These are phyloP conservation scores for Pteruthius melanotis DNA, from an alignment of 2,113 vertebrate species.

Conservation along the genomic window DNA sequence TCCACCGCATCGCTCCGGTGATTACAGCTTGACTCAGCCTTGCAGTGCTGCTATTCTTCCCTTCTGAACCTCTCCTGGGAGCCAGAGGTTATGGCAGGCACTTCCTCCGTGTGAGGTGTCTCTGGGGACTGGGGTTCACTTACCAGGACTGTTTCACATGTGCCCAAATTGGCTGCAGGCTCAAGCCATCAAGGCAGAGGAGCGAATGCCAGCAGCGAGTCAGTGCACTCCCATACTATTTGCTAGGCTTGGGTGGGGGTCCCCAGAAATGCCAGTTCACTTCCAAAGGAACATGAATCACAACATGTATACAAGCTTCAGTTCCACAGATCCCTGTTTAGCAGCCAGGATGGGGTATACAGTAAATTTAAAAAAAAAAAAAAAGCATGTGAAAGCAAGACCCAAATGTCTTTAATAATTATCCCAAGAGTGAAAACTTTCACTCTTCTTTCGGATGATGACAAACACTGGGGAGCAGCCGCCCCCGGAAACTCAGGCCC, in stretches of 20 bases:
- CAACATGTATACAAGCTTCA: not conserved
- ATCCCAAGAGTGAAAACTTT: not conserved
- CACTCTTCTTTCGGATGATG: not conserved
- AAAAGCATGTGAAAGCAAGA: not conserved
- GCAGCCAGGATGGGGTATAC: not conserved
- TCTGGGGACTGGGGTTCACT: not conserved
- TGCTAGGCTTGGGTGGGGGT: conserved; percentile 47
- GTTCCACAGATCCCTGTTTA: not conserved
- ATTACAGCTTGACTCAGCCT: conserved; percentile 47
- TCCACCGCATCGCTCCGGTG: not conserved
- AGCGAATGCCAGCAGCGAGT: not conserved
- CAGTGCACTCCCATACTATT: not conserved
- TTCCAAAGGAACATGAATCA: conserved; percentile 21
- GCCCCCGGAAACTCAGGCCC: not conserved
- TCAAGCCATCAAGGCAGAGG: not conserved
- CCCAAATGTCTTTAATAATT: not conserved
- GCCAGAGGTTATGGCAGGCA: conserved; percentile 6
- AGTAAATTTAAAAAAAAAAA: not conserved
- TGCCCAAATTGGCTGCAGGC: not conserved
- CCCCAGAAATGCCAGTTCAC: conserved; percentile 32
- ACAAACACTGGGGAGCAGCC: not conserved
- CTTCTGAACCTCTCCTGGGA: conserved; percentile 23
- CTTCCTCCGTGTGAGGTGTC: conserved; percentile 1
- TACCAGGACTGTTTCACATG: not conserved
- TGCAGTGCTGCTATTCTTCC: conserved; percentile 25